Percentiles rank a stretch among this genome's conserved stretches.
Conservation (phyloP, 2,113 vertebrate genomes). For the Nannobrachium achirus region DNA sequence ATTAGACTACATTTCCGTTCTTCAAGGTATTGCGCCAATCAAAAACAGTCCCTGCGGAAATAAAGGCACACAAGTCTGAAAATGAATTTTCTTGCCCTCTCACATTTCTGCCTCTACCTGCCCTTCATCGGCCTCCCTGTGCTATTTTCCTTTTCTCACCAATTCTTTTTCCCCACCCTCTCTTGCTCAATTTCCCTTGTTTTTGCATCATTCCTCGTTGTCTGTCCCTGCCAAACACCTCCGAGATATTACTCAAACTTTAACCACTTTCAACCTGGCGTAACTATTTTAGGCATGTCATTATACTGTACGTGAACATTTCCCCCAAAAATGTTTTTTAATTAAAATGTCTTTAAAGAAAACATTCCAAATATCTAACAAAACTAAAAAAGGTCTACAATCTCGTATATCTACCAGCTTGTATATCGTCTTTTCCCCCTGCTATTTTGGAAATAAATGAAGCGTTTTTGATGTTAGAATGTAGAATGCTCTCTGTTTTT, state of each 20-base stretch:
- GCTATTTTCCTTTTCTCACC: not conserved
- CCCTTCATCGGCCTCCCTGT: not conserved
- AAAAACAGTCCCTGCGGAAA: conserved; percentile 7
- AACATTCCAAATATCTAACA: too few relatives aligned
- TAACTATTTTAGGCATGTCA: too few relatives aligned
- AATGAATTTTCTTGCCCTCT: not conserved
- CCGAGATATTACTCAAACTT: not conserved
- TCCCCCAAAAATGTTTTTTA: too few relatives aligned
- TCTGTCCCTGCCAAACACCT: not conserved
- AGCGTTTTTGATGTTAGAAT: not conserved
- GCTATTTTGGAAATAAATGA: too few relatives aligned
- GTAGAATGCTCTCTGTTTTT: not conserved
- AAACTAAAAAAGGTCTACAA: too few relatives aligned
- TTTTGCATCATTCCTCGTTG: not conserved
- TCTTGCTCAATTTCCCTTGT: too few relatives aligned
- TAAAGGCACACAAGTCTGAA: not conserved
- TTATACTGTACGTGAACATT: too few relatives aligned
- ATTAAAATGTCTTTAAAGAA: too few relatives aligned
- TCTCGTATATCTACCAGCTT: too few relatives aligned
- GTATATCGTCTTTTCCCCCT: too few relatives aligned
- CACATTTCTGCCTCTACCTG: not conserved
- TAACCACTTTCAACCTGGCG: too few relatives aligned
- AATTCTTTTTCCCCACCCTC: too few relatives aligned
- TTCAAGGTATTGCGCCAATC: not conserved
- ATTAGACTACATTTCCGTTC: conserved; percentile 13